phyloP scores from a whole-genome alignment of 1,140 invertebrate genomes.

The Cotesia typhae region DNA sequence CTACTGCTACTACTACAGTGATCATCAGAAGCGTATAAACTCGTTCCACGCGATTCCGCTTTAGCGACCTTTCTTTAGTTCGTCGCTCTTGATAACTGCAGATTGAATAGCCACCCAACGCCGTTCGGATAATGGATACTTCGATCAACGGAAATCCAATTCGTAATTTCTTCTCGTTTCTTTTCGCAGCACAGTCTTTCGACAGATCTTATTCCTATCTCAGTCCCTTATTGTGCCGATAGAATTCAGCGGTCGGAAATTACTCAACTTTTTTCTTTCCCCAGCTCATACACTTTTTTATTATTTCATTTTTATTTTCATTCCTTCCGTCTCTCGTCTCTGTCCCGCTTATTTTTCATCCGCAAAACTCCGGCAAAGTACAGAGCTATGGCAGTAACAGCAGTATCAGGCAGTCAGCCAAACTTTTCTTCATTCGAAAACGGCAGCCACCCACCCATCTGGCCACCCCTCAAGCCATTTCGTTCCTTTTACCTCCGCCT shows the following conservation, averaged over 20 bases:
- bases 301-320: background rate
- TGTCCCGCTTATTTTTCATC: no score
- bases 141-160: conserved; percentile 37
- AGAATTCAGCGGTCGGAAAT: conserved; percentile 35
- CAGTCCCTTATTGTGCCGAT: conserved; percentile 22
- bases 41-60: conserved; percentile 30
- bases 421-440: conserved; percentile 6
- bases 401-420: background rate
- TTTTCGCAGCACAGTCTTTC: background rate
- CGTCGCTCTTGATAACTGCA: conserved; percentile 35
- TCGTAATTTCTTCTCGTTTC: conserved; percentile 33
- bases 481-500: conserved; percentile 25
- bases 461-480: conserved; percentile 7
- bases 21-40: conserved; percentile 25
- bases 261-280: conserved; percentile 30
- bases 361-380: background rate
- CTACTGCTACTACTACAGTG: conserved; percentile 1
- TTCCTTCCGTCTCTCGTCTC: no score
- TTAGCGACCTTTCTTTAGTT: conserved; percentile 31
- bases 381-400: no score
- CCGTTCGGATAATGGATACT: conserved; percentile 35
- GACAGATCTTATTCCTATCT: background rate
- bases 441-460: background rate
- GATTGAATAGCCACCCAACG: conserved; percentile 38
- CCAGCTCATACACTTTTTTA: conserved; percentile 7